phyloP scores from a whole-genome alignment of 35 echinoderm and acorn worm genomes.

The Apostichopus parvimensis region DNA sequence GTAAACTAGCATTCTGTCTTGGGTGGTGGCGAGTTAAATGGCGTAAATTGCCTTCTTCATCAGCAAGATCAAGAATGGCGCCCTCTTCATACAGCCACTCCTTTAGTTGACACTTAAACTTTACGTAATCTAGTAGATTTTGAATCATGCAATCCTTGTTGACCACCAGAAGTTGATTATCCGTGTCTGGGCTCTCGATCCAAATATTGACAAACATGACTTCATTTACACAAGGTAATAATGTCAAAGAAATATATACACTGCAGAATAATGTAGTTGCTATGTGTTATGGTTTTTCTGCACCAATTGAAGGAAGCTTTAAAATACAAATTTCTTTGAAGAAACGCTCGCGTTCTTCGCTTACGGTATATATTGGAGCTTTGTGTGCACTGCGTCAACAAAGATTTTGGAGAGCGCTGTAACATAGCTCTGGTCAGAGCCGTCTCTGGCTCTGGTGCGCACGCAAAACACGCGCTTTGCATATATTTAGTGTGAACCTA shows the following conservation, averaged over 20 bases:
- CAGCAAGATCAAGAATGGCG: conserved; percentile 26
- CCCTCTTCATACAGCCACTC: neutral
- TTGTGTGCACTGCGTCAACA: no score
- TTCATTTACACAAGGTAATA: neutral
- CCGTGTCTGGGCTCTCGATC: conserved; percentile 30
- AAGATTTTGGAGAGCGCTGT: no score
- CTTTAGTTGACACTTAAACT: conserved; percentile 20
- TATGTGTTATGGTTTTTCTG: neutral
- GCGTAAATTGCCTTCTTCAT: conserved; percentile 38
- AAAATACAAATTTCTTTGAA: neutral
- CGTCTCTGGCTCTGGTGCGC: no score
- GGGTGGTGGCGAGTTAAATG: conserved; percentile 33
- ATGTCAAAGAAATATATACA: neutral
- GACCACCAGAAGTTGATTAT: conserved; percentile 27
- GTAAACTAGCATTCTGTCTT: conserved; percentile 18
- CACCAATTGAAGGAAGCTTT: neutral
- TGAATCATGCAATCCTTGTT: conserved; percentile 44
- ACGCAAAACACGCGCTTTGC: no score
- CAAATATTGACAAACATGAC: conserved; percentile 54
- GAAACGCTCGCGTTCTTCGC: neutral
- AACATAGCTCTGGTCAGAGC: no score
- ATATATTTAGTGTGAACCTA: no score
- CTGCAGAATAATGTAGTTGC: neutral
- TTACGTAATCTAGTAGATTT: conserved; percentile 31
- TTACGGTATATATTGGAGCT: no score